Evolutionary conservation across 1,140 invertebrate genomes (phyloP).

Genomic region (Mercenaria mercenaria): DNA sequence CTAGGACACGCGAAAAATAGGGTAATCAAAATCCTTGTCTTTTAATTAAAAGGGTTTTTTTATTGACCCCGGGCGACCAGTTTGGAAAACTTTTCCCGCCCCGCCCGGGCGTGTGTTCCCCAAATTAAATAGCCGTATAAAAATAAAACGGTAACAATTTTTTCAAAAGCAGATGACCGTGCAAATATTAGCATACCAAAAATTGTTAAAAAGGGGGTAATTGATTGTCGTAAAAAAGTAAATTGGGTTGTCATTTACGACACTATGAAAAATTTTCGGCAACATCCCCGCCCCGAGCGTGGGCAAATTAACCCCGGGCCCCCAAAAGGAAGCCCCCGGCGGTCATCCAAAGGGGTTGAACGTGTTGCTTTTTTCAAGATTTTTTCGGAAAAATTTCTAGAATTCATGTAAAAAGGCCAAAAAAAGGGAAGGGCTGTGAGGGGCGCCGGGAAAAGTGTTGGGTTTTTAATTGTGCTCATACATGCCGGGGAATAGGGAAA

Average conservation of each 20-base stretch:
- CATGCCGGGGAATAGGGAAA: too few species aligned
- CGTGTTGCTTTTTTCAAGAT: not conserved
- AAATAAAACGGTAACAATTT: not conserved
- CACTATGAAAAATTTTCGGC: not conserved
- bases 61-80: slow-evolving; percentile 26
- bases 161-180: not conserved
- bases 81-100: slow-evolving; percentile 11
- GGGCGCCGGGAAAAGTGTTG: too few species aligned
- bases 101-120: not conserved
- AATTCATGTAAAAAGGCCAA: too few species aligned
- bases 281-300: not conserved
- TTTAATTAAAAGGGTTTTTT: slow-evolving; percentile 37
- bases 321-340: not conserved
- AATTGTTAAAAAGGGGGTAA: slow-evolving; percentile 1
- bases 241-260: slow-evolving; percentile 28
- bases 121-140: slow-evolving; percentile 17
- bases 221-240: not conserved
- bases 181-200: slow-evolving; percentile 22
- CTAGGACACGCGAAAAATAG: slow-evolving; percentile 13
- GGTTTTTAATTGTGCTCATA: too few species aligned
- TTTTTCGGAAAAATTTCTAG: not conserved
- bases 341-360: not conserved
- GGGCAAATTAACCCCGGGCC: not conserved
- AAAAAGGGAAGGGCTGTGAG: too few species aligned
- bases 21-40: slow-evolving; percentile 25